Base-by-base conservation (phyloP, 2,888 invertebrate species). In the Cheilosia vernalis region DNA sequence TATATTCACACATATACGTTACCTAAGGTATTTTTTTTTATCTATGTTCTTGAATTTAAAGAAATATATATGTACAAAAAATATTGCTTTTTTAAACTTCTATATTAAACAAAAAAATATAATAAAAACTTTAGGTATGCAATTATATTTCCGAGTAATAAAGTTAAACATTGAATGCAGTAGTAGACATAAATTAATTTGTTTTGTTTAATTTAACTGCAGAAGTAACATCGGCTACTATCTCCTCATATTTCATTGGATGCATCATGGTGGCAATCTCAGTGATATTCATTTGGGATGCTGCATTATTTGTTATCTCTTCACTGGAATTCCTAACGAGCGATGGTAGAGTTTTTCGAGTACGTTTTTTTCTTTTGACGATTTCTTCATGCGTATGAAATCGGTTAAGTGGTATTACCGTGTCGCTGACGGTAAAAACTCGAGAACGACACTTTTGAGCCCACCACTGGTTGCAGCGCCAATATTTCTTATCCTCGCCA, bases 381-480 rank as follows among this genome's bases (percentile, higher is more conserved):
- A 92, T 91, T 80, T 92, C 92, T 72, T 92, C 92, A 63, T 92
- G 92, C 2, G 92, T 92, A 74, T 92, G 92, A 81, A 90, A 91
- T n/a, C 92, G 90, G 87, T 92, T 92, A 5, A 92, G 88, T 1
- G 92, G 91, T 58, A 91, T 89, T 4, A 92, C 91, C 7, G 89
- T 87, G 79, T 92, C 91, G 51, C 90, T 91, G 13, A 92, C 90
- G 9, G 92, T 92, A 51, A 90, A 92, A 2, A 92, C 92, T n/a
- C 92, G 89, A 0, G 92, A 92, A 7, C 92, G 90, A 81, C 92
- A 92, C 87, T 91, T 92, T 77, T 92, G 92, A 85, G 92, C 92
- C 92, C 92, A 92, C 92, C 92, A 92, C 85, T 92, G 92, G 84
- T 92, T 92, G 86, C 92, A 92, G 37, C 92, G 90, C 92, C 92